Evolutionary conservation across 2,888 invertebrate genomes (phyloP).

Genomic region (Lomographa bimaculata): DNA sequence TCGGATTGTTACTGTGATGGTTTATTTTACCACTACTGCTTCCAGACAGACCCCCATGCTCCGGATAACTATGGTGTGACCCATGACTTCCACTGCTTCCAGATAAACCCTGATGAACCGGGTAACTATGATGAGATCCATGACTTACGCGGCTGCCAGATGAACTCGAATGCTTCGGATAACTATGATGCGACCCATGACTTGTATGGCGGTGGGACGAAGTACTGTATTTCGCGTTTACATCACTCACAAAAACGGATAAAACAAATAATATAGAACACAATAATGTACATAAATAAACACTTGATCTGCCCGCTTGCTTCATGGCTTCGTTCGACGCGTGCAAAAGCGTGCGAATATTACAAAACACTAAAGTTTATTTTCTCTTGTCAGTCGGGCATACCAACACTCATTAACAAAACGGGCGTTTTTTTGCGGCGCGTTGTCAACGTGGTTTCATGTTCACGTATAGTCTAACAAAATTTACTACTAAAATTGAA

Average conservation of each 20-base stretch:
- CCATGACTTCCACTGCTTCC: background rate
- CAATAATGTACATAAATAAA: constrained; percentile 10
- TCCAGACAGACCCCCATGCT: no score
- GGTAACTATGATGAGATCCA: background rate
- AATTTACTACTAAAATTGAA: no score
- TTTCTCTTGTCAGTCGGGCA: constrained; percentile 2
- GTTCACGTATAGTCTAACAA: no score
- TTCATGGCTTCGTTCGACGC: constrained; percentile 10
- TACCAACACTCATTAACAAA: constrained; percentile 1
- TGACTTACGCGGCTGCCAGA: background rate
- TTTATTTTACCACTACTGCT: no score
- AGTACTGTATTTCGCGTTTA: constrained; percentile 9
- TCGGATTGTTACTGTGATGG: no score
- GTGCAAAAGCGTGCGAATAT: constrained; percentile 7
- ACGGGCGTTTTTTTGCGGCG: no score
- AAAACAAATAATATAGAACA: constrained; percentile 12
- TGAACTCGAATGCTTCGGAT: background rate
- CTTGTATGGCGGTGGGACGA: background rate
- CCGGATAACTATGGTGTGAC: constrained; percentile 3
- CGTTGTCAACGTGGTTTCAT: no score
- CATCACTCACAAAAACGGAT: constrained; percentile 14
- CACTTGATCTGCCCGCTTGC: constrained; percentile 6
- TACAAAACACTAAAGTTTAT: constrained; percentile 8
- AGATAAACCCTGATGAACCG: background rate
- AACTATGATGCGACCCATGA: constrained; percentile 1